These are phyloP conservation scores for Tinamus guttatus DNA, from an alignment of 2,113 vertebrate species.

Conservation along the genomic window DNA sequence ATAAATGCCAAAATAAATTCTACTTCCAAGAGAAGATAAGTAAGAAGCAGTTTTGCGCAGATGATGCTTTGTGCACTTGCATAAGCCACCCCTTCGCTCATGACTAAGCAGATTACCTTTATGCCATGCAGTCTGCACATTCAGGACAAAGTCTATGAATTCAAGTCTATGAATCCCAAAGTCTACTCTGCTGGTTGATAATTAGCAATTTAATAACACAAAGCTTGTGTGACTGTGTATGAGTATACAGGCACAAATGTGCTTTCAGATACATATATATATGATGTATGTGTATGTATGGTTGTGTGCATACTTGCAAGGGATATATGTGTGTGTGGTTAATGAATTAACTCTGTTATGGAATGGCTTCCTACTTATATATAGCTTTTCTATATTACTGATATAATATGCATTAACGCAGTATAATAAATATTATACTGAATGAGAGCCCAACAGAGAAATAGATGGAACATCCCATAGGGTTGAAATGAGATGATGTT, in stretches of 20 bases:
- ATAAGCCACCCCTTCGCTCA: constrained; percentile 4
- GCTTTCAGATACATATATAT: not conserved
- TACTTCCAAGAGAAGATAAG: not conserved
- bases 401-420: not conserved
- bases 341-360: not conserved
- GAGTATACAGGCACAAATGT: not conserved
- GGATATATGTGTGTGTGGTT: not conserved
- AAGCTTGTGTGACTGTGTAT: not conserved
- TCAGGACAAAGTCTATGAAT: constrained; percentile 72
- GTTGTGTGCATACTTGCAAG: accelerated
- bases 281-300: accelerated
- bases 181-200: constrained; percentile 69
- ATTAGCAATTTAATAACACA: constrained; percentile 61
- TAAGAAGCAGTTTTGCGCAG: not conserved
- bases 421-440: not conserved
- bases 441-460: not conserved
- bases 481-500: not conserved
- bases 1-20: not conserved
- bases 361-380: not conserved
- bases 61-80: constrained; percentile 36
- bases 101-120: constrained; percentile 70
- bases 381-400: too few species aligned
- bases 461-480: accelerated
- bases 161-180: constrained; percentile 62
- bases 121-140: constrained; percentile 44